Percentiles rank a stretch among this genome's conserved stretches.
Evolutionary conservation across 2,113 vertebrate species (phyloP).

Genomic region (Setophaga petechia): DNA sequence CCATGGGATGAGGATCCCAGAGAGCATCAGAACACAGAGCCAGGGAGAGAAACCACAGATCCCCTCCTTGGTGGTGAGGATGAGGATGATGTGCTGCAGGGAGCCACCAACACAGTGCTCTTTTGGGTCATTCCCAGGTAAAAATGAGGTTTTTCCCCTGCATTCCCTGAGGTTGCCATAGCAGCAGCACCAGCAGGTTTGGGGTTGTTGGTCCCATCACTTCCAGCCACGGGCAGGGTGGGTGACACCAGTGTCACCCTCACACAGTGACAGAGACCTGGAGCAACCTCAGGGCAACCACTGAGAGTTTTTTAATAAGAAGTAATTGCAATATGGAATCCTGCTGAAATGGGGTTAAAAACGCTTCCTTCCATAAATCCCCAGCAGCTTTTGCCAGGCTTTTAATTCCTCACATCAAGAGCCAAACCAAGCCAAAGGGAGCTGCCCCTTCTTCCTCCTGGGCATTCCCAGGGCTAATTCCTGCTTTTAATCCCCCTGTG

Average conservation of each 20-base stretch:
- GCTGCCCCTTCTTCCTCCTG: neutral
- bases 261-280: fast-evolving
- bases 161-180: neutral
- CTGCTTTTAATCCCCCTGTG: neutral
- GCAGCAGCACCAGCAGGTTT: neutral
- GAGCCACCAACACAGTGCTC: fast-evolving
- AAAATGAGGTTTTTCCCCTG: neutral
- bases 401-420: neutral
- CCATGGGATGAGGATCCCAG: neutral
- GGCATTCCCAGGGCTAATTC: neutral
- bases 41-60: neutral
- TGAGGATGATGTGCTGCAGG: neutral
- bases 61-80: neutral
- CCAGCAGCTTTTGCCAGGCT: neutral
- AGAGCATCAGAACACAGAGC: fast-evolving
- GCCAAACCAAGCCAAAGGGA: neutral
- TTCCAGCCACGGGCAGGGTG: neutral
- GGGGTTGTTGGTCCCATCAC: neutral
- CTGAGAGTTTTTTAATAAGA: neutral
- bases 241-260: neutral
- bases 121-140: neutral
- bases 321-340: neutral
- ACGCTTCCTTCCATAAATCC: neutral
- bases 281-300: neutral
- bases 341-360: neutral